phyloP scores from a whole-genome alignment of 2,797 vertebrate genomes.

The Delichon dasypus region DNA sequence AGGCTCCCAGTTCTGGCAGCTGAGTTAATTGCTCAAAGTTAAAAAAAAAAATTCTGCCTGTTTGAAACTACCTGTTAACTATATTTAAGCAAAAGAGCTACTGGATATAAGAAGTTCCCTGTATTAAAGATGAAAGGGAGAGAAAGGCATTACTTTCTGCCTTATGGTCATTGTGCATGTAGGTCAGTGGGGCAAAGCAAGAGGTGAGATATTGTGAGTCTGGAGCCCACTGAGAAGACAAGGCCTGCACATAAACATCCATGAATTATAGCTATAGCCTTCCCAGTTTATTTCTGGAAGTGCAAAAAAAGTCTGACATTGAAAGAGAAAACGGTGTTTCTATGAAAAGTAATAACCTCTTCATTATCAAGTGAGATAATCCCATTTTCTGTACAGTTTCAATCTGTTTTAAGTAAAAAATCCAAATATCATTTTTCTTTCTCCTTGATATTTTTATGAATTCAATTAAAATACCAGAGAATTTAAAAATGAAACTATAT shows the following conservation, averaged over 20 bases:
- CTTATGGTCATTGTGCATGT: background rate
- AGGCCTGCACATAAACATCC: background rate
- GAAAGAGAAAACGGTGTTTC: background rate
- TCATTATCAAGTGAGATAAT: background rate
- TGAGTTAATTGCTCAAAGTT: background rate
- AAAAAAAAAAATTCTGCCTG: background rate
- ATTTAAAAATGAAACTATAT: background rate
- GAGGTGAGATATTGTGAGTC: background rate
- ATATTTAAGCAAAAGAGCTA: background rate
- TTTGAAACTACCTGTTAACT: background rate
- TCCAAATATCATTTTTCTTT: background rate
- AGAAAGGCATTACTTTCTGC: background rate
- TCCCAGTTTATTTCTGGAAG: background rate
- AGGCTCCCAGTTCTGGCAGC: background rate
- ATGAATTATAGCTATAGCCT: background rate
- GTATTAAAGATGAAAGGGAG: background rate
- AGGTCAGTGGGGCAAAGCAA: background rate
- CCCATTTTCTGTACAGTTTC: background rate
- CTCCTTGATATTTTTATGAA: background rate
- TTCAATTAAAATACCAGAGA: background rate
- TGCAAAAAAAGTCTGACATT: background rate
- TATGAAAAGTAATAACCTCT: background rate
- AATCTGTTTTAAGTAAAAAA: background rate
- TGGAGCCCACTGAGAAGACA: background rate
- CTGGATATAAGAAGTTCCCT: background rate